These are phyloP conservation scores for Caranx ignobilis DNA, from an alignment of 2,113 vertebrate genomes.

Conservation along the genomic window DNA sequence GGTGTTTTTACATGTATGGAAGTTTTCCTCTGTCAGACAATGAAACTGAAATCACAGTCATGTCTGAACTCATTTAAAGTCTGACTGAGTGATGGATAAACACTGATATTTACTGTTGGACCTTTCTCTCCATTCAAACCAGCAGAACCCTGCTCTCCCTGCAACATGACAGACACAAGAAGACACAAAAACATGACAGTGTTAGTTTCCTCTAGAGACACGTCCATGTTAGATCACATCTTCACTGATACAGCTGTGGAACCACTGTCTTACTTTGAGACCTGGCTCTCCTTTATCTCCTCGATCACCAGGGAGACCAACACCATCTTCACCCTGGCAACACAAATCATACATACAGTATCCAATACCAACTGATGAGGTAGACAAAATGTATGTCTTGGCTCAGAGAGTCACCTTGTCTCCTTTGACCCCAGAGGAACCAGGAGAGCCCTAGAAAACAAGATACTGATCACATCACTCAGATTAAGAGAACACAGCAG, in stretches of 20 bases:
- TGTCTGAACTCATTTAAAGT: not conserved
- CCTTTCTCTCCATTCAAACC: conserved; percentile 92
- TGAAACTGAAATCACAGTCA: conserved; percentile 16
- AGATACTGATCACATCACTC: not conserved
- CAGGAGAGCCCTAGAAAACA: conserved; percentile 84
- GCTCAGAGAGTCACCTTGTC: conserved; percentile 79
- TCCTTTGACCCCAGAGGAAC: conserved; percentile 86
- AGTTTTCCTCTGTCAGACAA: not conserved
- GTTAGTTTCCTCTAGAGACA: conserved; percentile 21
- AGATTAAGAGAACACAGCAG: too few species aligned
- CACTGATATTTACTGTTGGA: conserved; percentile 80
- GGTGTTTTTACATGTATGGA: not conserved
- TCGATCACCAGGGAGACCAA: conserved; percentile 87
- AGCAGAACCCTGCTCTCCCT: conserved; percentile 94
- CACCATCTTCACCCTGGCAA: conserved; percentile 87
- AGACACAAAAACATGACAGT: conserved; percentile 22
- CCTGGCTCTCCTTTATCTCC: conserved; percentile 94
- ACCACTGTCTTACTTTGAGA: conserved; percentile 83
- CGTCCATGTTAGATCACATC: conserved; percentile 18
- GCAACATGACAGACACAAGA: conserved; percentile 24
- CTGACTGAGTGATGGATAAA: conserved; percentile 9
- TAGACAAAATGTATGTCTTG: not conserved
- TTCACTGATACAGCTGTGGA: not conserved
- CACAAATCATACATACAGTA: conserved; percentile 34
- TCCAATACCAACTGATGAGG: conserved; percentile 10